Conservation (phyloP, 2,797 vertebrate genomes). For the Corythornis leucogaster region DNA sequence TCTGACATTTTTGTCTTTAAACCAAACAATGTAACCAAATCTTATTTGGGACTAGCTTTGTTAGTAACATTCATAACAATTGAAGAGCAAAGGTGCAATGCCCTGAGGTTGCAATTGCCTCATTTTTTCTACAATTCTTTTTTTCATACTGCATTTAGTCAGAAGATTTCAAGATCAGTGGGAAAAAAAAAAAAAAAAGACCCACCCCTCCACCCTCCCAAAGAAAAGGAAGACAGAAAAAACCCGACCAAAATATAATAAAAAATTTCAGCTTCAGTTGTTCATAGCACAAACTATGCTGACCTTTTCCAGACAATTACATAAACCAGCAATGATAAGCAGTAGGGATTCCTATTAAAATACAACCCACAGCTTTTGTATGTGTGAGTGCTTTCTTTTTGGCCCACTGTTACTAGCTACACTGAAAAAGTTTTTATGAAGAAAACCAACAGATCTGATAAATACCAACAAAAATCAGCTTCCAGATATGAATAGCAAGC, state of each 20-base stretch:
- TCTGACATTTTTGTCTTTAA: background rate
- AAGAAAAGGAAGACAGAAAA: no score
- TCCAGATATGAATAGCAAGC: background rate
- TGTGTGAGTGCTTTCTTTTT: conserved; percentile 32
- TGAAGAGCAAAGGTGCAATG: conserved; percentile 8
- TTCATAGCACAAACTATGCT: conserved; percentile 48
- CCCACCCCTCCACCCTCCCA: no score
- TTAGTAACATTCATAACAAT: background rate
- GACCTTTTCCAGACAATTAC: conserved; percentile 70
- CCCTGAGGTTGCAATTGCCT: background rate
- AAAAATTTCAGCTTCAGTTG: conserved; percentile 20
- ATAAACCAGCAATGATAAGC: conserved; percentile 62
- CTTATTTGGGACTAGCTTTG: conserved; percentile 3
- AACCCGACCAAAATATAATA: no score
- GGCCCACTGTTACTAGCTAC: background rate
- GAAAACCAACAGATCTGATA: conserved; percentile 44
- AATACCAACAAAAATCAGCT: conserved; percentile 34
- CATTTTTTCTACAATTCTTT: background rate
- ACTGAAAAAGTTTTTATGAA: conserved; percentile 31
- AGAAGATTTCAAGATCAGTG: background rate
- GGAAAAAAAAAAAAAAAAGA: background rate
- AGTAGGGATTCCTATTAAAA: conserved; percentile 66
- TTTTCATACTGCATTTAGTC: conserved; percentile 1
- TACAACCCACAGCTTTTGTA: conserved; percentile 42
- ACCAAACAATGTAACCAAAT: background rate